Evolutionary conservation across 2,888 invertebrate species (phyloP), one percentile per base, ranked within the genome.

Genomic region (Actias luna): DNA sequence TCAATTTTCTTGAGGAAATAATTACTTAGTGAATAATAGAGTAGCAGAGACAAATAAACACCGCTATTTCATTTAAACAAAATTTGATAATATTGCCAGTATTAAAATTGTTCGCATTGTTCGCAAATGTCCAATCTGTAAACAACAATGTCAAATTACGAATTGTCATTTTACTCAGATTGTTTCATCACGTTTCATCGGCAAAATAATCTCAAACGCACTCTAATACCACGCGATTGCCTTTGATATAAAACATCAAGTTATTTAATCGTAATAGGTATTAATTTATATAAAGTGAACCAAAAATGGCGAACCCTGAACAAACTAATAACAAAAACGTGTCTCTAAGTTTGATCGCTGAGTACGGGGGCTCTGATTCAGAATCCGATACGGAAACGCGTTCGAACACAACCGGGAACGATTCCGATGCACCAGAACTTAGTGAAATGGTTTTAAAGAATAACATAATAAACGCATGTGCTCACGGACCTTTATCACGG

Each of bases 381-480:
- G 92, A 92, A 69, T 89, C 92, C 58, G 85, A 85, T 66, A 85
- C 85, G 33, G 85, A 85, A 67, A 81, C 83, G 27, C 82, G 76
- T 63, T 85, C 86, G 5, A 82, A 85, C 18, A 76, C 80, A 67
- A 75, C 76, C 25, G 82, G 77, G 50, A 84, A 88, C 65, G 87
- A 90, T 69, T 89, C 88, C 3, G 92, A 92, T 65, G 79, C 85
- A 3, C 77, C 82, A 35, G 90, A 90, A 70, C 77, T 89, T 31
- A 92, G 89, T 81, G 91, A 91, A 67, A 92, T 93, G 92, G 92
- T 93, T 64, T 77, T 92, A 65, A 92, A 92, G 69, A 92, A 93
- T 79, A 93, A 92, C 68, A 90, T 92, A 61, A 92, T 93, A 69
- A 93, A 93, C 68, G 92, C 93, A 42, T 92, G 92, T 70, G 89